Evolutionary conservation across 1,140 invertebrate species (phyloP).

Genomic region (Aethina tumida): DNA sequence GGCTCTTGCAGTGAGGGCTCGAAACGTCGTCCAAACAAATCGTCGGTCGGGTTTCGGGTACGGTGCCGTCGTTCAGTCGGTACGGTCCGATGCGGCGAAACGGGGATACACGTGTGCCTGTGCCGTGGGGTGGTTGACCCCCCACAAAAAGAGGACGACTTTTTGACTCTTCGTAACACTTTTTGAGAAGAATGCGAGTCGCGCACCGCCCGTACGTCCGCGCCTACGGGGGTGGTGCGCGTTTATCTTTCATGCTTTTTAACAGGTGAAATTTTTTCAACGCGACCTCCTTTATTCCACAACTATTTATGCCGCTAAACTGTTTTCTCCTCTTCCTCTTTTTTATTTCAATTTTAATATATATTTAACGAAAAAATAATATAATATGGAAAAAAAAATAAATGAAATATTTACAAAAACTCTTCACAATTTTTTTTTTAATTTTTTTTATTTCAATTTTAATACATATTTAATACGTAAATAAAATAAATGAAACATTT

Average conservation of each 20-base stretch:
- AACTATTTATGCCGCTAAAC: background rate
- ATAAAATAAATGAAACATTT: too few relatives aligned
- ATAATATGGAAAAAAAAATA: too few relatives aligned
- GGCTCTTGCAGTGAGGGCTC: slow-evolving; percentile 33
- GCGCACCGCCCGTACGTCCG: slow-evolving; percentile 21
- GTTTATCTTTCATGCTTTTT: too few relatives aligned
- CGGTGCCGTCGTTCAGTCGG: slow-evolving; percentile 10
- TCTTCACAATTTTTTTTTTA: too few relatives aligned
- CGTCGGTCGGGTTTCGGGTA: slow-evolving; percentile 24
- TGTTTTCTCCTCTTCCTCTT: background rate
- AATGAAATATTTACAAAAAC: too few relatives aligned
- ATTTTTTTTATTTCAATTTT: too few relatives aligned
- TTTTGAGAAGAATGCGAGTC: slow-evolving; percentile 23
- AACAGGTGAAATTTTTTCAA: too few relatives aligned
- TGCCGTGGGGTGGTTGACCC: slow-evolving; percentile 35
- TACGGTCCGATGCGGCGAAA: slow-evolving; percentile 23
- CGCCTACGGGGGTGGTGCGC: slow-evolving; percentile 21
- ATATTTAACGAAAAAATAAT: slow-evolving; percentile 1
- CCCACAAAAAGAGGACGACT: slow-evolving; percentile 35
- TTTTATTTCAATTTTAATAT: background rate
- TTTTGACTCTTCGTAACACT: slow-evolving; percentile 35
- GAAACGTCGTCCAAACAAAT: slow-evolving; percentile 29
- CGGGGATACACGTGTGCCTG: slow-evolving; percentile 35
- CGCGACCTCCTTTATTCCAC: background rate
- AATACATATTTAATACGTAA: too few relatives aligned